Conservation (phyloP, 1,140 invertebrate species). For the Lordiphosa stackelbergi region DNA sequence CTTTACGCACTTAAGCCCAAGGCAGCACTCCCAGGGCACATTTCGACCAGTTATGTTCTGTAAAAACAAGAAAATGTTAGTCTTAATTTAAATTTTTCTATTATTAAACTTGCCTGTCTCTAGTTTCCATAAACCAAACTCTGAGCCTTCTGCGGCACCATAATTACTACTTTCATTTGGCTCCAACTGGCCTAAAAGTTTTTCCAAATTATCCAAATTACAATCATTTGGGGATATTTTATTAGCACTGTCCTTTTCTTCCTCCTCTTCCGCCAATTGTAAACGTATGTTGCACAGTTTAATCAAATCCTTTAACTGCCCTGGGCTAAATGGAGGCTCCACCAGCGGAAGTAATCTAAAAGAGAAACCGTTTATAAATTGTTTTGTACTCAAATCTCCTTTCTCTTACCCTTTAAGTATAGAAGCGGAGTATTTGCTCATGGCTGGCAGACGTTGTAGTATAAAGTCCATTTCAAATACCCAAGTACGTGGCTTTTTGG, state of each 20-base stretch:
- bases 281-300: slow-evolving; percentile 19
- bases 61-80: slow-evolving; percentile 1
- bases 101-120: slow-evolving; percentile 21
- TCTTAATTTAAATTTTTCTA: no score
- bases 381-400: background rate
- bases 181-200: background rate
- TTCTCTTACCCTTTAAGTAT: slow-evolving; percentile 47
- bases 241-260: background rate
- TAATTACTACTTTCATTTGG: background rate
- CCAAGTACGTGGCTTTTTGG: slow-evolving; percentile 53
- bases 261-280: background rate
- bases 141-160: background rate
- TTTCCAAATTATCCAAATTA: slow-evolving; percentile 9
- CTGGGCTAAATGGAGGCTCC: slow-evolving; percentile 35
- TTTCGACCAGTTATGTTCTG: slow-evolving; percentile 48
- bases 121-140: slow-evolving; percentile 43
- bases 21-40: slow-evolving; percentile 65
- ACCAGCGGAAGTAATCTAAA: slow-evolving; percentile 49
- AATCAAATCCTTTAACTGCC: slow-evolving; percentile 26
- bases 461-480: slow-evolving; percentile 59
- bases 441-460: slow-evolving; percentile 23
- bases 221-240: background rate
- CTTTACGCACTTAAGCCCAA: background rate
- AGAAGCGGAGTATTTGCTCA: slow-evolving; percentile 42
- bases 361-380: background rate